Percentiles rank a stretch among this genome's conserved stretches.
Conservation (phyloP, 1,140 invertebrate genomes). For the Trichoplusia ni region DNA sequence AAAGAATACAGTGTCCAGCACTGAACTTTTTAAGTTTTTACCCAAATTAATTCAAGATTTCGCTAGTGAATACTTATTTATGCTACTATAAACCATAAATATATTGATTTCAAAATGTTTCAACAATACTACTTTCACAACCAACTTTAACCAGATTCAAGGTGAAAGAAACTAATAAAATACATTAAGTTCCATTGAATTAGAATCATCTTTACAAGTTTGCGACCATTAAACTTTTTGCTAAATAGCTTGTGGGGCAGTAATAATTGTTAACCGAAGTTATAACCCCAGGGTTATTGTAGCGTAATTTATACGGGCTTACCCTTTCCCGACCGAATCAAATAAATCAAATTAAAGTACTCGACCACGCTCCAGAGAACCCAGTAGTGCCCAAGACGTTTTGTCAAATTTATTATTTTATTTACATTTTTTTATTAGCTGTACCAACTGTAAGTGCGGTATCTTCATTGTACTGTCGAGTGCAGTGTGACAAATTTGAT, state of each 20-base stretch:
- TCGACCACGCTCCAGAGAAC: slow-evolving; percentile 67
- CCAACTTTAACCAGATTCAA: no score
- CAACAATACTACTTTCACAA: no score
- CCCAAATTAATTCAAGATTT: no score
- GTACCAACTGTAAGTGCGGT: slow-evolving; percentile 58
- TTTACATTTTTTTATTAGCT: slow-evolving; percentile 76
- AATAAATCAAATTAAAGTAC: slow-evolving; percentile 80
- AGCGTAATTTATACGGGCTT: slow-evolving; percentile 64
- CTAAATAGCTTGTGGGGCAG: slow-evolving; percentile 36
- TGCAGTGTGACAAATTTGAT: slow-evolving; percentile 80
- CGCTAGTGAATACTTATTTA: no score
- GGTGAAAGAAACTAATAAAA: no score
- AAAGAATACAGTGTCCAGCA: no score
- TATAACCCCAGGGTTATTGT: slow-evolving; percentile 48
- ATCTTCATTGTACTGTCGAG: slow-evolving; percentile 71
- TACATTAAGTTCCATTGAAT: slow-evolving; percentile 1
- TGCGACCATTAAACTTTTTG: slow-evolving; percentile 36
- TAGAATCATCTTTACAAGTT: slow-evolving; percentile 12
- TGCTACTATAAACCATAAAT: no score
- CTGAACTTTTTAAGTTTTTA: no score
- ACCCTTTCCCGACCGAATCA: slow-evolving; percentile 71
- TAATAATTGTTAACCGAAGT: slow-evolving; percentile 37
- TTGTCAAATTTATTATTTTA: slow-evolving; percentile 82
- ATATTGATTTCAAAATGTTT: no score
- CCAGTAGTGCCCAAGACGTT: slow-evolving; percentile 79